phyloP scores from a whole-genome alignment of 53 echinoderm and acorn worm species.

The Zoroaster sp. region DNA sequence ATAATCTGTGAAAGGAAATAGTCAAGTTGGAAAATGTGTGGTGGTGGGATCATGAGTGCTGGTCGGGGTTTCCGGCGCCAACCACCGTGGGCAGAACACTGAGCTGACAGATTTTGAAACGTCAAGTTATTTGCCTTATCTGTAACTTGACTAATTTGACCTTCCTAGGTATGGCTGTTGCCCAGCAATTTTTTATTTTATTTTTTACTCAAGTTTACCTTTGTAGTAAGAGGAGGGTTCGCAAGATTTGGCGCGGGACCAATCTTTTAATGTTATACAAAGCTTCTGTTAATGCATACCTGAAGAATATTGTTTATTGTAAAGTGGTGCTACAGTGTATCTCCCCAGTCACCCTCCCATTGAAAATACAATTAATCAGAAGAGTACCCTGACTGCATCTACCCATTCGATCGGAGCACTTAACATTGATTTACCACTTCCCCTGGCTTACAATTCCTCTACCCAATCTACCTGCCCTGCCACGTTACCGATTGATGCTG shows the following conservation, averaged over 20 bases:
- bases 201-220: too few relatives aligned
- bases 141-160: too few relatives aligned
- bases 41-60: too few relatives aligned
- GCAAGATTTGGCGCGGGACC: neutral
- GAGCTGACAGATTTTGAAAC: too few relatives aligned
- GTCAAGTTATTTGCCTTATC: too few relatives aligned
- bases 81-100: too few relatives aligned
- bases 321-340: neutral
- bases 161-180: too few relatives aligned
- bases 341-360: neutral
- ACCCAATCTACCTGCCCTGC: neutral
- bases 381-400: neutral
- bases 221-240: neutral
- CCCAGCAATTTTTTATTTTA: too few relatives aligned
- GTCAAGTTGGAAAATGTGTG: too few relatives aligned
- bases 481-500: neutral
- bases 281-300: neutral
- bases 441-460: neutral
- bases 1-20: too few relatives aligned
- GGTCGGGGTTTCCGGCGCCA: too few relatives aligned
- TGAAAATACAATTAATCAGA: slow-evolving; percentile 14
- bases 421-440: slow-evolving; percentile 18
- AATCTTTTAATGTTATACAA: neutral
- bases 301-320: neutral
- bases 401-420: slow-evolving; percentile 5